Base-by-base conservation (phyloP, 35 echinoderm and acorn worm genomes). In the Diadema setosum region DNA sequence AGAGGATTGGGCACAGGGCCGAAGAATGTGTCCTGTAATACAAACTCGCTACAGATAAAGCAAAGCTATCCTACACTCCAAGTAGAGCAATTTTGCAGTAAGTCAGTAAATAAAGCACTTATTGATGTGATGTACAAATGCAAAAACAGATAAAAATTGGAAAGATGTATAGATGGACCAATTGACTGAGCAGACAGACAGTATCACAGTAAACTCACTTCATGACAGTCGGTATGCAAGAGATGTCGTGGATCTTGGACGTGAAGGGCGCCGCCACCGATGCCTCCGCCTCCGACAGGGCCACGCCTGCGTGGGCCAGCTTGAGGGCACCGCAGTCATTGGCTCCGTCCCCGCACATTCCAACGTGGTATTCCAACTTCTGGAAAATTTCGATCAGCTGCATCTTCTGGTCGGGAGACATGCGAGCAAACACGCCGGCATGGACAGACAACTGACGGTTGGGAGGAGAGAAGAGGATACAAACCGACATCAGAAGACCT, bases 331-430 rank as follows among this genome's bases (percentile, higher is more conserved):
- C 96, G 31, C 92, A 94, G 78, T 98, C 96, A 41, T 98, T 98
- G 5, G 96, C 96, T 4, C 96, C 96, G 76, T 98, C 96, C 18
- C 96, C 96, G 40, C 96, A 98, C 96, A 98, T 98, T 1, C 92
- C 96, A 5, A 98, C 96, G 3, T 84, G 61, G 56, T 91, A 75
- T 0, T 87, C 78, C 26, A 86, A 42, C 45, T 93, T 57, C 31
- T 93, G 91, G 11, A 97, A 81, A 20, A 82, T 61, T 29, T 93
- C 75, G 0, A 97, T 86, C 2, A 93, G 42, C 24, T 93, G 83
- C 70, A 55, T 90, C 43, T 97, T 97, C 58, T 93, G 95, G 27
- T 87, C 84, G 0, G 95, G 95, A 33, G 95, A 89, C 95, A 97
- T 97, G n/a, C 95, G 87, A 32, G 91, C 95, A 87, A 97, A 97